Evolutionary conservation across 2,888 invertebrate species (phyloP).

Genomic region (Metellina segmentata): DNA sequence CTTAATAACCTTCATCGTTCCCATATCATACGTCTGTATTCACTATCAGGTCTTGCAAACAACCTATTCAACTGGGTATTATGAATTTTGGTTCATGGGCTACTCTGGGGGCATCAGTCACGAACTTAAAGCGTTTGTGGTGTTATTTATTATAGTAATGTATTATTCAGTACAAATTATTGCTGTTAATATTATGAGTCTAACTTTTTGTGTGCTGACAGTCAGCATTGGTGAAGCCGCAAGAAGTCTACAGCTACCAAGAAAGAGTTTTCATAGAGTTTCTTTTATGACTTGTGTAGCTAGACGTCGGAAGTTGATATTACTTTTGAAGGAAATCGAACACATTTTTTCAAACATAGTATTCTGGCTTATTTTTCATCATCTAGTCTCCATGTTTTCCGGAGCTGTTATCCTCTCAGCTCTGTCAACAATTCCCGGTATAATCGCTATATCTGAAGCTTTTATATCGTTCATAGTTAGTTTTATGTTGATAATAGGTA

Average conservation of each 20-base stretch:
- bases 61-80: background rate
- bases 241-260: background rate
- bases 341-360: background rate
- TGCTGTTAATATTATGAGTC: background rate
- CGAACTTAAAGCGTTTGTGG: background rate
- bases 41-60: background rate
- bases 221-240: background rate
- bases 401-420: background rate
- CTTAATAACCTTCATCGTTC: background rate
- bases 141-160: background rate
- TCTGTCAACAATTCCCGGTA: background rate
- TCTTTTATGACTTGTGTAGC: background rate
- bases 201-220: background rate
- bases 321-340: background rate
- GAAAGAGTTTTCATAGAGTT: background rate
- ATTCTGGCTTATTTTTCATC: background rate
- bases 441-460: background rate
- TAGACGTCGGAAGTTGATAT: background rate
- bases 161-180: background rate
- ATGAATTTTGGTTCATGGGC: background rate
- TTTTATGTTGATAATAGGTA: background rate
- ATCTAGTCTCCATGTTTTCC: background rate
- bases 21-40: background rate
- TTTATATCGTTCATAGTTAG: background rate
- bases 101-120: background rate